phyloP scores from a whole-genome alignment of 2,888 invertebrate species.

The Hypselothyrea guttata region DNA sequence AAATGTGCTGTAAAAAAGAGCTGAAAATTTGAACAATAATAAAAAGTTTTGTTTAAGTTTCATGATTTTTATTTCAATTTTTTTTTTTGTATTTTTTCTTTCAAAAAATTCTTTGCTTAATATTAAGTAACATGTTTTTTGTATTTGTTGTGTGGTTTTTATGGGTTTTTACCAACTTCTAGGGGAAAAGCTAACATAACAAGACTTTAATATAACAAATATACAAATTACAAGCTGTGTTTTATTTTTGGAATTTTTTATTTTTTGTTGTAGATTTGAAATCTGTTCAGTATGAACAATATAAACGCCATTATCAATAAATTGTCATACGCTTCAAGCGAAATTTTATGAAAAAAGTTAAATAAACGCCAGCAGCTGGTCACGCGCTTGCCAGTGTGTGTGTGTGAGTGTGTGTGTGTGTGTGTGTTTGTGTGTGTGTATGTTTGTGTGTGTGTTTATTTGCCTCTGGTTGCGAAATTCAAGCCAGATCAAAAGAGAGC shows the following conservation, averaged over 20 bases:
- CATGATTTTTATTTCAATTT: conserved; percentile 17
- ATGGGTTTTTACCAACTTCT: conserved; percentile 4
- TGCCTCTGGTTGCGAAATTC: conserved; percentile 35
- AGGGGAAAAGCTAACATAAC: conserved; percentile 72
- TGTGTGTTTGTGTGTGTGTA: conserved; percentile 19
- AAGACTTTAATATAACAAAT: conserved; percentile 66
- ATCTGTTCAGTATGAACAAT: conserved; percentile 38
- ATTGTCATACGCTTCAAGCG: conserved; percentile 38
- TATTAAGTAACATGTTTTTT: conserved; percentile 61
- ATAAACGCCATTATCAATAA: conserved; percentile 58
- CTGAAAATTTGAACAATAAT: conserved; percentile 39
- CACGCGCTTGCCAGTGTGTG: conserved; percentile 60
- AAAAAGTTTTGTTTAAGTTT: conserved; percentile 27
- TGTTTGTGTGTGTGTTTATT: neutral
- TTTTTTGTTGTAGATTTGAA: conserved; percentile 25
- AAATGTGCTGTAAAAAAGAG: conserved; percentile 19
- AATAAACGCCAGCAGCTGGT: conserved; percentile 52
- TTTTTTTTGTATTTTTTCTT: conserved; percentile 12
- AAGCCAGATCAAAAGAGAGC: conserved; percentile 30
- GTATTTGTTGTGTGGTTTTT: conserved; percentile 10
- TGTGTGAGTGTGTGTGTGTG: conserved; percentile 12
- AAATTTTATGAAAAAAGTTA: conserved; percentile 25
- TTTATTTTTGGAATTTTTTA: conserved; percentile 9
- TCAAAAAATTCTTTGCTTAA: conserved; percentile 58
- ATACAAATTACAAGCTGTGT: conserved; percentile 36